Percentiles rank a stretch among this genome's conserved stretches.
These are phyloP conservation scores for Pachymerium ferrugineum DNA, from an alignment of 2,888 invertebrate species.

Conservation along the genomic window DNA sequence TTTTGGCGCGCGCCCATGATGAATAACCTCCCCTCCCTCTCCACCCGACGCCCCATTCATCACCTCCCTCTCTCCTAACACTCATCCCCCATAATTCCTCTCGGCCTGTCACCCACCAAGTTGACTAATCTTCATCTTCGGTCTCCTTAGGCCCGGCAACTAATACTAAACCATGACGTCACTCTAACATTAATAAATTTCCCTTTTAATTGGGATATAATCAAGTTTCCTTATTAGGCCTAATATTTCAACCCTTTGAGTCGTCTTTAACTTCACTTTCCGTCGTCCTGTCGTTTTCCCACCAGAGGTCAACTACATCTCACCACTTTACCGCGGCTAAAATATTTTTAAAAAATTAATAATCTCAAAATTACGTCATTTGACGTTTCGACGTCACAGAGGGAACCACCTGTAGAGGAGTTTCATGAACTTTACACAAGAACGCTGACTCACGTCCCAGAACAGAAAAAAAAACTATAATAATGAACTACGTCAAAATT, in stretches of 20 bases:
- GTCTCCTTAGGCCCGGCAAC: neutral
- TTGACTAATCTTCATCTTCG: constrained; percentile 20
- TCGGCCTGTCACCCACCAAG: constrained; percentile 15
- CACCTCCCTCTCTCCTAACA: constrained; percentile 8
- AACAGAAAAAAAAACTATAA: neutral
- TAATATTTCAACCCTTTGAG: neutral
- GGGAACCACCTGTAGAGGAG: neutral
- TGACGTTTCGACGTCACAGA: neutral
- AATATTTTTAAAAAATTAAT: neutral
- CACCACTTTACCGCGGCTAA: too few species aligned
- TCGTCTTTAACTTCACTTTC: neutral
- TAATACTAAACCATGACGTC: neutral
- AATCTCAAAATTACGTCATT: constrained; percentile 10
- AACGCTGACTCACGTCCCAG: neutral
- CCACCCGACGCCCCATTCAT: constrained; percentile 14
- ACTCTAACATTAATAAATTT: neutral
- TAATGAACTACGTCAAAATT: too few species aligned
- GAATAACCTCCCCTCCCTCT: constrained; percentile 14
- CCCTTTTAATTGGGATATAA: constrained; percentile 6
- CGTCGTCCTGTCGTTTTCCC: neutral
- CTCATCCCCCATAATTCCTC: constrained; percentile 25
- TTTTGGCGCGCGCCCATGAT: constrained; percentile 27
- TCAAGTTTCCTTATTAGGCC: neutral
- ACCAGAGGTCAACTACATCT: too few species aligned
- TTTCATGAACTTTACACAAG: neutral